Base-by-base conservation (phyloP, 2,888 invertebrate genomes). In the Oscheius sp. region DNA sequence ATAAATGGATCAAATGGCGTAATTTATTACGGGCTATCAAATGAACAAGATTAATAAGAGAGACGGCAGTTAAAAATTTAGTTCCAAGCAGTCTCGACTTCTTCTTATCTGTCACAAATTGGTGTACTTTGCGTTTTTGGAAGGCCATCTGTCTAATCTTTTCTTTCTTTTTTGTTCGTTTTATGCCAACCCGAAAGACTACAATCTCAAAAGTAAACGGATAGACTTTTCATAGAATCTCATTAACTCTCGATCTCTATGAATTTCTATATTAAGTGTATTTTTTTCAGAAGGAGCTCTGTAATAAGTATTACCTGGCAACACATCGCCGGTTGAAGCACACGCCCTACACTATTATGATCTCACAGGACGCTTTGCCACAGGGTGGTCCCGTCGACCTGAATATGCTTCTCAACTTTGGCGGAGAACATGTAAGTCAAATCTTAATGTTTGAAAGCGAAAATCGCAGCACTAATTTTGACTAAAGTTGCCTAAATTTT, bases 281-380 rank as follows among this genome's bases (percentile, higher is more conserved):
- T n/a, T n/a, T n/a, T n/a, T 61, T 69, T 69, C 71, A 71, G 68
- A 94, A 96, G 87, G 96, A 96, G 89, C 96, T 96, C 88, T 96
- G 96, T 89, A 96, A 96, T 90, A 96, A 96, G 87, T 96, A 96
- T 89, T 96, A 96, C 88, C 90, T 96, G 37, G 96, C 96, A 88
- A 96, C 96, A 69, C 96, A 96, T 89, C 94, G 95, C 88, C 95
- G 96, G 33, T 96, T 96, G 88, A 96, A 96, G 87, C 96, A 96
- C 88, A 95, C 95, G 15, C 27, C 52, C 4, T 29, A 27, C n/a
- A n/a, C 15, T 15, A 34, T 34, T 25, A 66, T 66, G 66, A 46
- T 66, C 57, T 66, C 66, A 25, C 66, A 66, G 31, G 66, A 50
- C 29, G 31, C 46, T 17, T 29, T 66, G 66, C 66, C 66, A 15